A percentile compares a stretch with the other conserved stretches of the same genome.
These are phyloP conservation scores for Terebella lapidaria DNA, from an alignment of 2,888 invertebrate species.

Conservation along the genomic window DNA sequence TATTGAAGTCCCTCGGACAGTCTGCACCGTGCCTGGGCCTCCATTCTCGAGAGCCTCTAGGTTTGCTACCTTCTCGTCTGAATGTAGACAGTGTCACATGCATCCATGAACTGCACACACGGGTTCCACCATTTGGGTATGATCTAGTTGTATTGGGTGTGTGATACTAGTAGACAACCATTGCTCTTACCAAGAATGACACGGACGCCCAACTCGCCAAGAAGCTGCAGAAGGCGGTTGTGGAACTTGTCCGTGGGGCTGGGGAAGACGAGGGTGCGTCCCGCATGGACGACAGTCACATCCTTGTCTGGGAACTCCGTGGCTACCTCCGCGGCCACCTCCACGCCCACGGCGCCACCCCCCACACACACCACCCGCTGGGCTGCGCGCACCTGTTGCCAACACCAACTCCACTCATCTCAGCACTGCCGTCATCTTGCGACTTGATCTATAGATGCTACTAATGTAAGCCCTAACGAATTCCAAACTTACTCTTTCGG, in stretches of 20 bases:
- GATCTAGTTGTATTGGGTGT: too few relatives aligned
- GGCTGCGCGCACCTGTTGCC: conserved; percentile 11
- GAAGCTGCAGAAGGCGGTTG: not conserved
- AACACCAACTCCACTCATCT: not conserved
- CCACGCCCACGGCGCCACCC: conserved; percentile 22
- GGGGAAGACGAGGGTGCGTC: conserved; percentile 4
- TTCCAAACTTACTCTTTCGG: not conserved
- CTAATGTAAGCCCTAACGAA: too few relatives aligned
- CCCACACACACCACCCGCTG: conserved; percentile 18
- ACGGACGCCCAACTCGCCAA: conserved; percentile 6
- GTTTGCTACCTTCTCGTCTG: conserved; percentile 12
- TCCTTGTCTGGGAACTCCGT: conserved; percentile 17
- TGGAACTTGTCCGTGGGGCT: conserved; percentile 5
- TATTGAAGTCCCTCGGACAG: conserved; percentile 3
- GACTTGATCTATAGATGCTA: too few relatives aligned
- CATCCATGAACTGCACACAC: not conserved
- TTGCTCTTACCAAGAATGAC: conserved; percentile 15
- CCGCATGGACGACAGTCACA: conserved; percentile 17
- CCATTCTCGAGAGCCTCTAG: conserved; percentile 6
- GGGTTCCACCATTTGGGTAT: too few relatives aligned
- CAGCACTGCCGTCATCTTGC: not conserved
- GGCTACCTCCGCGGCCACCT: conserved; percentile 20
- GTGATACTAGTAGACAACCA: too few relatives aligned
- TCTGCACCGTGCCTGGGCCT: conserved; percentile 1
- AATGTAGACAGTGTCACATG: not conserved